Base-by-base conservation (phyloP, 2,888 invertebrate species). In the Machimus atricapillus region DNA sequence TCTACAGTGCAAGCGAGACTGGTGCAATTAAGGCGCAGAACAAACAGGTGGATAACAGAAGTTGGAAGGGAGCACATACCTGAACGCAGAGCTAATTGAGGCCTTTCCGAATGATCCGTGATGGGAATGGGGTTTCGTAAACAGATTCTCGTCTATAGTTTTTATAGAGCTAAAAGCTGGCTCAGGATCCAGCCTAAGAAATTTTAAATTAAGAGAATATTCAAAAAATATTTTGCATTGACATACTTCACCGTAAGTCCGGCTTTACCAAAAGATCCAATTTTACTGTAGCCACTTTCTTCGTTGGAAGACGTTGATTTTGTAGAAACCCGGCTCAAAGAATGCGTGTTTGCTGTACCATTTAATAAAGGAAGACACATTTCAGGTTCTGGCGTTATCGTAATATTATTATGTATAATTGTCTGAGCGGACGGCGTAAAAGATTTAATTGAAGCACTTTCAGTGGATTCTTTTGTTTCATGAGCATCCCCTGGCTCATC, bases 231-330 rank as follows among this genome's bases (percentile, higher is more conserved):
- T 66, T 27, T 23, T 2, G 3, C 9, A 23, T 66, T 12, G 46
- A 87, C 91, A 89, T 90, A 92, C 90, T 91, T 91, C 82, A 92
- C 91, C 90, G 92, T 91, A 77, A 93, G 89, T 40, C 93, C 93
- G 40, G 92, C 91, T 90, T 93, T 94, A 81, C 93, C 94, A 90
- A 93, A 92, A 31, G 92, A 92, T 74, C 92, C 92, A 77, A 93
- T 91, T 90, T 92, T 93, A 87, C 91, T 91, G 87, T 91, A 92
- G 0, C 91, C 91, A 83, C 66, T 83, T 89, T 93, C 93, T 87
- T 93, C 93, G 87, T 91, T 91, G 87, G 93, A 93, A 2, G 92
- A 92, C 89, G 91, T 91, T n/a, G 93, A 92, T 88, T 91, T 92
- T 34, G 91, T 91, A 23, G 93, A 94, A 90, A 89, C 93, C 90